Evolutionary conservation across 2,888 invertebrate species (phyloP).

Genomic region (Amiota mariae): DNA sequence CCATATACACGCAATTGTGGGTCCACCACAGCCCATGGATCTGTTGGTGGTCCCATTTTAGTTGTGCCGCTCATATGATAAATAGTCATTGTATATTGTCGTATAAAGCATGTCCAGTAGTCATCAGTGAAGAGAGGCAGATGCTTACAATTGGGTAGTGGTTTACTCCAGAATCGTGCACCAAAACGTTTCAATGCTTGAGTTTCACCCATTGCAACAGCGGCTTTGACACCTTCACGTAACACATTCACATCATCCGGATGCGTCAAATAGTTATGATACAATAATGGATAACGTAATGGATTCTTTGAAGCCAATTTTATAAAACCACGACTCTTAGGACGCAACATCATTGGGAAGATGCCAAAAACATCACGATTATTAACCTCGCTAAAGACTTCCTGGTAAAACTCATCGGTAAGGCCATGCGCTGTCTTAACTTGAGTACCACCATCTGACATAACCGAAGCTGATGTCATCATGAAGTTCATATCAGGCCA

Average conservation of each 20-base stretch:
- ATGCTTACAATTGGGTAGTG: slow-evolving; percentile 88
- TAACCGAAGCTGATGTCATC: slow-evolving; percentile 87
- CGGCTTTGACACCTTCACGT: slow-evolving; percentile 90
- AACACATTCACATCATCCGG: slow-evolving; percentile 88
- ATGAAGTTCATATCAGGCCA: slow-evolving; percentile 96
- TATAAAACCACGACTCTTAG: slow-evolving; percentile 88
- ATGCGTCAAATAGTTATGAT: slow-evolving; percentile 93
- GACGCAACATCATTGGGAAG: slow-evolving; percentile 91
- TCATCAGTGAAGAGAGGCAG: slow-evolving; percentile 85
- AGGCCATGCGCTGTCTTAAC: slow-evolving; percentile 87
- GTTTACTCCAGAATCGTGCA: slow-evolving; percentile 82
- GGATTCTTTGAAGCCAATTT: slow-evolving; percentile 82
- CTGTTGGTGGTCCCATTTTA: slow-evolving; percentile 86
- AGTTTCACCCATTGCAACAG: slow-evolving; percentile 86
- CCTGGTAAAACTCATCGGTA: slow-evolving; percentile 86
- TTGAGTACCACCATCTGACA: slow-evolving; percentile 88
- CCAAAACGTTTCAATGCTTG: slow-evolving; percentile 86
- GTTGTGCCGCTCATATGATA: slow-evolving; percentile 89
- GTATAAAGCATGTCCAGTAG: slow-evolving; percentile 88
- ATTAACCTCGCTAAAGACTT: slow-evolving; percentile 82
- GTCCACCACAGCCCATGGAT: slow-evolving; percentile 88
- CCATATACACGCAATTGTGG: slow-evolving; percentile 84
- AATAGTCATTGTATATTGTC: slow-evolving; percentile 90
- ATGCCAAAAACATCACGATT: slow-evolving; percentile 86
- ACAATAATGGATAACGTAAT: slow-evolving; percentile 86